phyloP scores from a whole-genome alignment of 2,113 vertebrate species.

The Piaya cayana region DNA sequence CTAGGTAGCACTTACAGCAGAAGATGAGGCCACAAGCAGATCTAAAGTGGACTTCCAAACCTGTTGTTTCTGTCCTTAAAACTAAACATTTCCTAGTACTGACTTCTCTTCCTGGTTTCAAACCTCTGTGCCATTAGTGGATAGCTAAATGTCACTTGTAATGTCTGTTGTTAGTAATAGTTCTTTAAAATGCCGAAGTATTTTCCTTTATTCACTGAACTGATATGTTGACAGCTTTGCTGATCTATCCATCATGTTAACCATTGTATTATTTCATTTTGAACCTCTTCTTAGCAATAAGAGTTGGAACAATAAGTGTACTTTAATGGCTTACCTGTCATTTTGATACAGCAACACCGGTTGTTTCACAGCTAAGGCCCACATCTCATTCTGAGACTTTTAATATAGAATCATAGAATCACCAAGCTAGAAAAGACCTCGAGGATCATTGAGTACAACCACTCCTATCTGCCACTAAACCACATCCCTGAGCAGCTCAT shows the following conservation, averaged over 20 bases:
- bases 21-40: neutral
- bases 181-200: slow-evolving; percentile 27
- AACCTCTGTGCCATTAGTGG: neutral
- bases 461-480: too few relatives aligned
- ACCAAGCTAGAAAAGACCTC: too few relatives aligned
- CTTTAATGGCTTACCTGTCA: neutral
- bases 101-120: neutral
- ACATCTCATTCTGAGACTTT: neutral
- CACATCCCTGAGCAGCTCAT: too few relatives aligned
- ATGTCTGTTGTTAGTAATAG: slow-evolving; percentile 14
- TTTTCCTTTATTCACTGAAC: slow-evolving; percentile 1
- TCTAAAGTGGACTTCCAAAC: neutral
- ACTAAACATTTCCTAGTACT: neutral
- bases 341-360: neutral
- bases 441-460: too few relatives aligned
- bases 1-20: fast-evolving
- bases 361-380: neutral
- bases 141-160: neutral
- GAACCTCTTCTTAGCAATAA: neutral
- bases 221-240: neutral
- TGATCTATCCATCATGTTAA: slow-evolving; percentile 18
- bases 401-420: too few relatives aligned
- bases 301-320: neutral
- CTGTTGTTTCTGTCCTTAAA: neutral
- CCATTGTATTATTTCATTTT: slow-evolving; percentile 14